phyloP scores from a whole-genome alignment of 2,113 vertebrate species.

The Dicaeum eximium region DNA sequence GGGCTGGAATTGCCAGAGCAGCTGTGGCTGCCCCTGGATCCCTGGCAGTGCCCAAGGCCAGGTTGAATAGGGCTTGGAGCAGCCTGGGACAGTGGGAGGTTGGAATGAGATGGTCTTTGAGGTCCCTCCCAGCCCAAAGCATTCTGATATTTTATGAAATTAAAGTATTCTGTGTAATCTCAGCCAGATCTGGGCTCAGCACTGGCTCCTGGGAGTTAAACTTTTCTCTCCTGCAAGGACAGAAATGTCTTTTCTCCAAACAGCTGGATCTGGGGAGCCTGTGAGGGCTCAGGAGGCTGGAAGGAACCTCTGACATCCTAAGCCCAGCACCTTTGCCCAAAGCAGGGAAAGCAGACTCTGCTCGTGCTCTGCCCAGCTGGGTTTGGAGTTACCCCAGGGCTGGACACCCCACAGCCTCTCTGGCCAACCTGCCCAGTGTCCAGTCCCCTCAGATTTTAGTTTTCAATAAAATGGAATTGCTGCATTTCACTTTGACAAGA shows the following conservation, averaged over 20 bases:
- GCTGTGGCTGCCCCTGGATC: background rate
- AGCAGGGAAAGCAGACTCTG: background rate
- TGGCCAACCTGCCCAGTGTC: background rate
- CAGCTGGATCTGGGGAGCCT: background rate
- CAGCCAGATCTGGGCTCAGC: background rate
- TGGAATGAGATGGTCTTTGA: background rate
- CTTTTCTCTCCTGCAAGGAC: background rate
- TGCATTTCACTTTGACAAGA: background rate
- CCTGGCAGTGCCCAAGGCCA: background rate
- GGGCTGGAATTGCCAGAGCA: background rate
- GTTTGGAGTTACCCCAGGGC: background rate
- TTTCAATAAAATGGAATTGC: fast-evolving
- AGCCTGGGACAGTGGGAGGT: fast-evolving
- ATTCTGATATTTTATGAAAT: background rate
- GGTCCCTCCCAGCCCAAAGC: background rate
- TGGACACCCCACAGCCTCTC: background rate
- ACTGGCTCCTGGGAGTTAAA: background rate
- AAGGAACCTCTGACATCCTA: fast-evolving
- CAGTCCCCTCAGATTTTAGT: background rate
- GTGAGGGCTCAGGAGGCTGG: background rate
- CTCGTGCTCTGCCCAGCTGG: background rate
- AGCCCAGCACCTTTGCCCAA: background rate
- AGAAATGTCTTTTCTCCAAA: background rate
- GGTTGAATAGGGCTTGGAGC: fast-evolving
- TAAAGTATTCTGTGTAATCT: background rate